Percentiles rank a stretch among this genome's conserved stretches.
Conservation (phyloP, 2,888 invertebrate genomes). For the Mimas tiliae region DNA sequence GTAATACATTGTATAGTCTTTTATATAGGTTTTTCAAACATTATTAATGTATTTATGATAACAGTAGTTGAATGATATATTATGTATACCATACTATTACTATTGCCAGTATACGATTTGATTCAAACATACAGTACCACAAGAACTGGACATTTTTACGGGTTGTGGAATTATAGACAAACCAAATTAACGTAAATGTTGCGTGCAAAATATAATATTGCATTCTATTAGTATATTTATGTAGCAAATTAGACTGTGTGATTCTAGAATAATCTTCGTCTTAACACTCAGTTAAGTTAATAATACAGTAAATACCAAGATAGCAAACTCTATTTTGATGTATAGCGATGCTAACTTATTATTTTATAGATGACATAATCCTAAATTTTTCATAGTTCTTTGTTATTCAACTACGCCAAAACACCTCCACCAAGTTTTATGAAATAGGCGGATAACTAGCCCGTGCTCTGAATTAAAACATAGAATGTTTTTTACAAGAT, state of each 20-base stretch:
- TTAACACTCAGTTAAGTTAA: neutral
- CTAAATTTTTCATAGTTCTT: neutral
- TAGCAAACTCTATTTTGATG: neutral
- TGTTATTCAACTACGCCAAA: too few relatives aligned
- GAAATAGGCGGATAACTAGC: neutral
- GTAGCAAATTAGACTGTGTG: neutral
- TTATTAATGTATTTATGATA: conserved; percentile 15
- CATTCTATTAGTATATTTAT: conserved; percentile 1
- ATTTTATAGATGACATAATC: neutral
- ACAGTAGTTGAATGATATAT: conserved; percentile 44
- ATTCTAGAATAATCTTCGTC: conserved; percentile 4
- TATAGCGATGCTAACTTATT: neutral
- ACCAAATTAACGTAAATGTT: conserved; percentile 5
- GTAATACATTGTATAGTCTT: conserved; percentile 13
- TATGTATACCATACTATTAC: neutral
- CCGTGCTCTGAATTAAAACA: neutral
- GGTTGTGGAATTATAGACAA: neutral
- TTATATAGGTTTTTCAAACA: conserved; percentile 11
- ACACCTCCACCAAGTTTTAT: neutral
- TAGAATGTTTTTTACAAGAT: too few relatives aligned
- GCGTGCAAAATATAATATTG: neutral
- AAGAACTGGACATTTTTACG: neutral
- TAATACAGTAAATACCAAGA: neutral
- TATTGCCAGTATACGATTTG: conserved; percentile 15
- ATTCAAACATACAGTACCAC: conserved; percentile 1